Evolutionary conservation across 2,113 vertebrate species (phyloP).

Genomic region (Tringa solitaria): DNA sequence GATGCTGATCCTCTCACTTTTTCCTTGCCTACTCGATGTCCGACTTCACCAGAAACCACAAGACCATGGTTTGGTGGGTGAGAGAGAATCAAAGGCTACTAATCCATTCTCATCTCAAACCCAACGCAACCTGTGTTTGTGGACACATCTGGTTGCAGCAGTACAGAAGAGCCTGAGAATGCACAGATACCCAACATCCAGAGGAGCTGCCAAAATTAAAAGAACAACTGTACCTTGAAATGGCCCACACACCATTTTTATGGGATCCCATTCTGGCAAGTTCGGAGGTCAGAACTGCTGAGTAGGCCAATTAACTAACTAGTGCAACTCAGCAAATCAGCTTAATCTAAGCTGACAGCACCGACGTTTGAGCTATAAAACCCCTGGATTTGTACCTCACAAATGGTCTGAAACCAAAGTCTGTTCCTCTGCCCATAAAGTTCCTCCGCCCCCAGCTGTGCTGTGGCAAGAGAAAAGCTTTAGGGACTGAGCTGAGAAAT

Average conservation of each 20-base stretch:
- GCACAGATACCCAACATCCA: not conserved
- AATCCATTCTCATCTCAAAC: not conserved
- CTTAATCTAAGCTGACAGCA: constrained; percentile 47
- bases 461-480: not conserved
- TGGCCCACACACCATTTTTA: not conserved
- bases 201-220: not conserved
- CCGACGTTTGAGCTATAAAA: not conserved
- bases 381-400: constrained; percentile 25
- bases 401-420: not conserved
- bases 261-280: constrained; percentile 6
- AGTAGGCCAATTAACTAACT: constrained; percentile 11
- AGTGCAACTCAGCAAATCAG: constrained; percentile 34
- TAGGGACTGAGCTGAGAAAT: not conserved
- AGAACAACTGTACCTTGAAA: not conserved
- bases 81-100: not conserved
- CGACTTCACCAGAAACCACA: not conserved
- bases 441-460: not conserved
- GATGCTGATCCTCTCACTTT: not conserved
- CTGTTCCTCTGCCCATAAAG: not conserved
- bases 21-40: not conserved
- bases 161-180: not conserved
- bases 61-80: not conserved
- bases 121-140: not conserved
- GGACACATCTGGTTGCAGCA: not conserved
- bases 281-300: constrained; percentile 36